These are phyloP conservation scores for Pelobates cultripes DNA, from an alignment of 2,797 vertebrate species.

Conservation along the genomic window DNA sequence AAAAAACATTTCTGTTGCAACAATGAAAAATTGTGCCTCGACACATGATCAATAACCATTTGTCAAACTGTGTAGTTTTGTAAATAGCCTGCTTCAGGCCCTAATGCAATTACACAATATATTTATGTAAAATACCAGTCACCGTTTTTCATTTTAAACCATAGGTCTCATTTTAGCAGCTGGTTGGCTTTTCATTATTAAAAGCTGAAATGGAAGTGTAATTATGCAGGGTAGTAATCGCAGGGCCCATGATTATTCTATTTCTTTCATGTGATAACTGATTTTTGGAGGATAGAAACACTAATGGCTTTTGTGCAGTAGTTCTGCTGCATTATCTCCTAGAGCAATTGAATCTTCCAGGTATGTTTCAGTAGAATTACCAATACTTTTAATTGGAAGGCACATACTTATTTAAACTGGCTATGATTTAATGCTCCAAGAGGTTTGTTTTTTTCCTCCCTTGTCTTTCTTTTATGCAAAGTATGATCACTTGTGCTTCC, in stretches of 20 bases:
- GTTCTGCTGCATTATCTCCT: constrained; percentile 55
- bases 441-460: no score
- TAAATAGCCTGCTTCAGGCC: background rate
- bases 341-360: constrained; percentile 64
- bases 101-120: constrained; percentile 5
- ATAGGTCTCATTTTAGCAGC: constrained; percentile 22
- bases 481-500: background rate
- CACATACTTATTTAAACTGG: constrained; percentile 61
- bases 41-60: background rate
- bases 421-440: constrained; percentile 59
- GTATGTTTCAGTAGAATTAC: constrained; percentile 69
- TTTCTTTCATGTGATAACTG: constrained; percentile 62
- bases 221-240: constrained; percentile 58
- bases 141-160: constrained; percentile 6
- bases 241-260: constrained; percentile 62
- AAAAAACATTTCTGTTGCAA: background rate
- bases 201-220: constrained; percentile 42
- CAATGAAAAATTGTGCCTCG: background rate
- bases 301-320: constrained; percentile 58
- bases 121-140: constrained; percentile 11
- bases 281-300: constrained; percentile 60
- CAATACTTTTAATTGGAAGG: constrained; percentile 66
- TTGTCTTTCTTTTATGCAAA: background rate
- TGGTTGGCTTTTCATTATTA: constrained; percentile 57
- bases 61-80: constrained; percentile 14